Evolutionary conservation across 2,797 vertebrate genomes (phyloP).

Genomic region (Synaphobranchus kaupii): DNA sequence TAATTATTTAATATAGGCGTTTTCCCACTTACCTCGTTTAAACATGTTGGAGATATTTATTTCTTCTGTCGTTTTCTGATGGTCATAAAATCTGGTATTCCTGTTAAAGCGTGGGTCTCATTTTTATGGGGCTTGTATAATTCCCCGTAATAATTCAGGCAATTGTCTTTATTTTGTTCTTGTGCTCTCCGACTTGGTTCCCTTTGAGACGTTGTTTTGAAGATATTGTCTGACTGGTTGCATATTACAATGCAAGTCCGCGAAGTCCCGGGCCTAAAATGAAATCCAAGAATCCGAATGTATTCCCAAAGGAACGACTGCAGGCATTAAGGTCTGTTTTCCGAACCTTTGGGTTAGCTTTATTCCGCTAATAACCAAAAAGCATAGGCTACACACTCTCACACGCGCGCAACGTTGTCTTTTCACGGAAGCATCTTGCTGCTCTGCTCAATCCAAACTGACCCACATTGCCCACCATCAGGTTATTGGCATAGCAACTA

Average conservation of each 20-base stretch:
- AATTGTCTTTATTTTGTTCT: slow-evolving; percentile 17
- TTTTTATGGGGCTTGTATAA: slow-evolving; percentile 11
- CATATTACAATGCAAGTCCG: slow-evolving; percentile 26
- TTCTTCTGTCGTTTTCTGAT: slow-evolving; percentile 18
- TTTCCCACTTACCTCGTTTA: slow-evolving; percentile 35
- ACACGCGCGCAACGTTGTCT: background rate
- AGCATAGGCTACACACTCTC: background rate
- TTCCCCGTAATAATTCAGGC: background rate
- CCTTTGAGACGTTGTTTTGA: slow-evolving; percentile 17
- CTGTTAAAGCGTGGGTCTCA: slow-evolving; percentile 26
- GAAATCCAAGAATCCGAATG: slow-evolving; percentile 26
- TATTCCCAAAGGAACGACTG: slow-evolving; percentile 15
- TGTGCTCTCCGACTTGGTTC: slow-evolving; percentile 25
- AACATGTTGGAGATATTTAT: slow-evolving; percentile 33
- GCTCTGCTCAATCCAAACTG: slow-evolving; percentile 31
- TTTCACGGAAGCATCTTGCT: slow-evolving; percentile 17
- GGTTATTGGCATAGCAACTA: slow-evolving; percentile 17
- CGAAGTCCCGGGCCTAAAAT: slow-evolving; percentile 16
- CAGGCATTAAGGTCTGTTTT: slow-evolving; percentile 8
- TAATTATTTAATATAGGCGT: background rate
- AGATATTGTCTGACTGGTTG: slow-evolving; percentile 23
- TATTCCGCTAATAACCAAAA: slow-evolving; percentile 18
- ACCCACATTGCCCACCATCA: slow-evolving; percentile 26
- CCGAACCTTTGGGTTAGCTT: slow-evolving; percentile 6
- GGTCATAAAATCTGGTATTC: slow-evolving; percentile 25